These are phyloP conservation scores for Parnassius smintheus DNA, from an alignment of 2,888 invertebrate species.

Conservation along the genomic window DNA sequence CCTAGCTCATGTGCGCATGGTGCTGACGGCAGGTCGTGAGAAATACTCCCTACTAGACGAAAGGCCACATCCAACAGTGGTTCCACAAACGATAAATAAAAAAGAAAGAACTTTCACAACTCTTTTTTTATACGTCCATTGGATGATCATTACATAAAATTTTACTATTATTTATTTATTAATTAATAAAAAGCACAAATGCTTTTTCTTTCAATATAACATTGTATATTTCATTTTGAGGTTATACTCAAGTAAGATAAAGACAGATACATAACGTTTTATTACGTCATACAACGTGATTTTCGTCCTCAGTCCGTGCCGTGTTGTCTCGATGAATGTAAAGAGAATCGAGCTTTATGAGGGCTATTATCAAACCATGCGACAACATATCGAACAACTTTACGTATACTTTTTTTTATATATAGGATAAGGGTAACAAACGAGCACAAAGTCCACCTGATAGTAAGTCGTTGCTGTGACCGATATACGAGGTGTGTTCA, in stretches of 20 bases:
- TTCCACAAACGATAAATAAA: too few species aligned
- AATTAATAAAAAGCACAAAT: not conserved
- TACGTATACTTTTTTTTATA: not conserved
- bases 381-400: constrained; percentile 5
- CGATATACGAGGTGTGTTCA: too few species aligned
- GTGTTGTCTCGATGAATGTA: not conserved
- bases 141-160: too few species aligned
- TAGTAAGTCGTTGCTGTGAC: too few species aligned
- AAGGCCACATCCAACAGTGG: too few species aligned
- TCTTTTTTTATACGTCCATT: too few species aligned
- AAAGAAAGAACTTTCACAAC: too few species aligned
- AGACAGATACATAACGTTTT: not conserved
- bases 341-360: constrained; percentile 1
- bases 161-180: not conserved
- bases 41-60: too few species aligned
- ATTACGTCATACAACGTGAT: constrained; percentile 20
- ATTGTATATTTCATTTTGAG: constrained; percentile 1
- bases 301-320: constrained; percentile 2
- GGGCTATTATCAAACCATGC: constrained; percentile 5
- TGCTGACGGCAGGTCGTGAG: too few species aligned
- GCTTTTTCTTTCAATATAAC: not conserved
- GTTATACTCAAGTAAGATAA: constrained; percentile 10
- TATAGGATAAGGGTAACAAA: too few species aligned
- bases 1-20: too few species aligned
- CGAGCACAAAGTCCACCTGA: too few species aligned